Evolutionary conservation across 64 coral and sea anemone genomes (phyloP).

Genomic region (Pocillopora verrucosa): DNA sequence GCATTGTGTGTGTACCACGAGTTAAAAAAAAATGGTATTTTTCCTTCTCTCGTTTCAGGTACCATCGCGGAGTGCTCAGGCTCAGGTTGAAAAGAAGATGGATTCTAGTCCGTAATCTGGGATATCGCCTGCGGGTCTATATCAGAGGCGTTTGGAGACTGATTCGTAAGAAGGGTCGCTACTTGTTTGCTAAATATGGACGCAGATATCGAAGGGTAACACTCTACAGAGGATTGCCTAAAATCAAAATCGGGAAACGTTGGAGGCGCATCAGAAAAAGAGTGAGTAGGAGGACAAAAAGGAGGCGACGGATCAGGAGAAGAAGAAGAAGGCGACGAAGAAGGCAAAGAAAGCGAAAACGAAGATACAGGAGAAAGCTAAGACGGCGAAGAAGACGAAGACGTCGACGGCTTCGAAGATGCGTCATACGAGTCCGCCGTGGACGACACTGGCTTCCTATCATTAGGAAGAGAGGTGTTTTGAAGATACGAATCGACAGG

Average conservation of each 20-base stretch:
- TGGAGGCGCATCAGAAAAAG: background rate
- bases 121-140: background rate
- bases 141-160: background rate
- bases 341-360: background rate
- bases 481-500: background rate
- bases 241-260: background rate
- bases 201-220: background rate
- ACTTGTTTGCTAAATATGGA: background rate
- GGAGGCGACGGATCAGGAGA: background rate
- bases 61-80: background rate
- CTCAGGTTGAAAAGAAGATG: background rate
- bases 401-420: background rate
- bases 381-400: background rate
- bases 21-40: background rate
- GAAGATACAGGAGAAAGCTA: constrained; percentile 5
- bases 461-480: background rate
- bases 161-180: background rate
- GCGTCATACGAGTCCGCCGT: constrained; percentile 12
- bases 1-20: no score
- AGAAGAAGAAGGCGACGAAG: constrained; percentile 17
- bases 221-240: background rate
- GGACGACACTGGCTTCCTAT: background rate
- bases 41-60: background rate
- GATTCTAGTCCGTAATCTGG: background rate
- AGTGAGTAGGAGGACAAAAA: background rate